Percentiles rank a stretch among this genome's conserved stretches.
Evolutionary conservation across 1,140 invertebrate species (phyloP).

Genomic region (Dreissena polymorpha): DNA sequence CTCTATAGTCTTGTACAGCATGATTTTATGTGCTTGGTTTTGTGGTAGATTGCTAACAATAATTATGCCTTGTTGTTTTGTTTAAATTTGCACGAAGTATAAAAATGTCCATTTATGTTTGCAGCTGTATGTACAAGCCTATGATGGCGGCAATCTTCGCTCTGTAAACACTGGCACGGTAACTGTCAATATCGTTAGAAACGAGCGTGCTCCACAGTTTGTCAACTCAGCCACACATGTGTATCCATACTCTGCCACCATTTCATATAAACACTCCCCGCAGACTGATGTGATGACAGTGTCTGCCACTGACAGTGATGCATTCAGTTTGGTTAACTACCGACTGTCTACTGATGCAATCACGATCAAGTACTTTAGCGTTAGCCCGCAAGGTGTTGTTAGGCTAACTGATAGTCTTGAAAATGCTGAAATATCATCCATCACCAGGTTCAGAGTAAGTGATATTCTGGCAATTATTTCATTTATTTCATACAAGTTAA

Average conservation of each 20-base stretch:
- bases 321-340: constrained; percentile 38
- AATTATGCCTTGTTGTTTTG: too few relatives aligned
- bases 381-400: constrained; percentile 7
- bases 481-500: not conserved
- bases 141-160: constrained; percentile 22
- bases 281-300: constrained; percentile 2
- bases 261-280: not conserved
- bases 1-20: too few relatives aligned
- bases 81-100: too few relatives aligned
- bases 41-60: too few relatives aligned
- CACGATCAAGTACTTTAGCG: constrained; percentile 16
- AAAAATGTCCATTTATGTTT: not conserved
- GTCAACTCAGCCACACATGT: constrained; percentile 1
- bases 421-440: not conserved
- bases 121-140: constrained; percentile 37
- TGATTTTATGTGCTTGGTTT: too few relatives aligned
- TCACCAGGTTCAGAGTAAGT: constrained; percentile 26
- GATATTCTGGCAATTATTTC: not conserved
- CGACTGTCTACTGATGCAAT: not conserved
- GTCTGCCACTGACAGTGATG: constrained; percentile 13
- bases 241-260: constrained; percentile 18
- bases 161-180: constrained; percentile 12
- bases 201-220: constrained; percentile 7
- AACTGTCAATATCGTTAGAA: constrained; percentile 13
- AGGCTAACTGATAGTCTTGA: constrained; percentile 5